Percentiles rank a stretch among this genome's conserved stretches.
These are phyloP conservation scores for Eustalomyia histrio DNA, from an alignment of 2,888 invertebrate species.

Conservation along the genomic window DNA sequence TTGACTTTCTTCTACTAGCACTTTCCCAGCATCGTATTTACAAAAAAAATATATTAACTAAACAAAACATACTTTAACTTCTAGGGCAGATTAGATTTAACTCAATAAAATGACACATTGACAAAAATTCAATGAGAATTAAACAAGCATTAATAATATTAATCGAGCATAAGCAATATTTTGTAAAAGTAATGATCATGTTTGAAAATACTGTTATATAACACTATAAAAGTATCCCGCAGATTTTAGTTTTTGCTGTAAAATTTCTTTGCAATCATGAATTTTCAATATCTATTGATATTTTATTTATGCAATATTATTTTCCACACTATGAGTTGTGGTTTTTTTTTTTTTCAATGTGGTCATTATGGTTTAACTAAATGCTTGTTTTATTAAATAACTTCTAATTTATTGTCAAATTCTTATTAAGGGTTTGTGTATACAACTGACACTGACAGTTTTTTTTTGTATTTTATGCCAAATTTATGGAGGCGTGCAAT, in stretches of 20 bases:
- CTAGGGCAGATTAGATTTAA: background rate
- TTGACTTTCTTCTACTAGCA: slow-evolving; percentile 5
- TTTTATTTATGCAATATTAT: slow-evolving; percentile 9
- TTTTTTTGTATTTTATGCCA: slow-evolving; percentile 33
- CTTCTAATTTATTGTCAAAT: slow-evolving; percentile 71
- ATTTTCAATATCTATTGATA: background rate
- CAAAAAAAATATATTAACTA: background rate
- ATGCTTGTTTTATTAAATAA: slow-evolving; percentile 66
- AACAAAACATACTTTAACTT: background rate
- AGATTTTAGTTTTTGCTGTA: background rate
- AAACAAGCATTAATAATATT: slow-evolving; percentile 5
- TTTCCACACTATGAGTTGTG: background rate
- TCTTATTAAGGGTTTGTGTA: background rate
- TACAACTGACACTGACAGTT: background rate
- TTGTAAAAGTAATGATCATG: slow-evolving; percentile 11
- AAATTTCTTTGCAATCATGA: background rate
- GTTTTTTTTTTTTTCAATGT: slow-evolving; percentile 61
- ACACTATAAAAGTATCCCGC: slow-evolving; percentile 3
- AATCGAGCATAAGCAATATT: background rate
- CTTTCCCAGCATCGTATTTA: slow-evolving; percentile 38
- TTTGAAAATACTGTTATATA: background rate
- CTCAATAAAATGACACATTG: slow-evolving; percentile 9
- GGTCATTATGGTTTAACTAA: slow-evolving; percentile 52
- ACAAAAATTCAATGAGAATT: slow-evolving; percentile 31
- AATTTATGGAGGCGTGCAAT: slow-evolving; percentile 61